phyloP scores from a whole-genome alignment of 2,113 vertebrate species.

The Elephantulus edwardii region DNA sequence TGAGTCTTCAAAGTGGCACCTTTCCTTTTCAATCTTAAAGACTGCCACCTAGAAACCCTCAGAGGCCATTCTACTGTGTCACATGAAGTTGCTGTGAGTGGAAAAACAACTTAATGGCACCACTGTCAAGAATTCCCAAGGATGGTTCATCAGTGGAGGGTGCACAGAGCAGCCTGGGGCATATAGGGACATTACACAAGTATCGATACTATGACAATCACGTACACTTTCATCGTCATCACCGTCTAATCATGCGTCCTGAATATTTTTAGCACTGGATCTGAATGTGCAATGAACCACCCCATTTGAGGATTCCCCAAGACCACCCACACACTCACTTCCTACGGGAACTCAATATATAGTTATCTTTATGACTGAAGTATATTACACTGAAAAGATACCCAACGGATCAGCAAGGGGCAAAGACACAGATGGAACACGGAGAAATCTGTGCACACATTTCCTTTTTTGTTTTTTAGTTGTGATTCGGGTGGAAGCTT shows the following conservation, averaged over 20 bases:
- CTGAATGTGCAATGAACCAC: neutral
- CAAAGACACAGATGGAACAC: neutral
- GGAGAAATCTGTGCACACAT: too few relatives aligned
- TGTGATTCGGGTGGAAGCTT: too few relatives aligned
- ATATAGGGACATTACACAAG: fast-evolving
- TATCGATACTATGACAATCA: neutral
- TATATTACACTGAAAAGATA: neutral
- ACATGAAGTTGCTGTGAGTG: neutral
- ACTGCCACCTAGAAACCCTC: too few relatives aligned
- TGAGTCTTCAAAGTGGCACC: too few relatives aligned
- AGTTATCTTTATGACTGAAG: neutral
- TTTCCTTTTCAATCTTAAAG: too few relatives aligned
- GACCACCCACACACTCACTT: neutral
- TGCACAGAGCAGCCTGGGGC: neutral
- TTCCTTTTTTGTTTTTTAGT: too few relatives aligned
- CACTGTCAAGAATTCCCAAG: too few relatives aligned
- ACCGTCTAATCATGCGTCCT: neutral
- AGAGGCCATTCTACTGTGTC: too few relatives aligned
- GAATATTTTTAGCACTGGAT: neutral
- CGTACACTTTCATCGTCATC: neutral
- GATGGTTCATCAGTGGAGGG: too few relatives aligned
- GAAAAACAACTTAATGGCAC: neutral
- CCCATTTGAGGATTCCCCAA: neutral
- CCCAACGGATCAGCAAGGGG: neutral
- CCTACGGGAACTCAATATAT: neutral